Percentiles rank a stretch among this genome's conserved stretches.
Conservation (phyloP, 1,140 invertebrate genomes). For the Megalonaias nervosa region DNA sequence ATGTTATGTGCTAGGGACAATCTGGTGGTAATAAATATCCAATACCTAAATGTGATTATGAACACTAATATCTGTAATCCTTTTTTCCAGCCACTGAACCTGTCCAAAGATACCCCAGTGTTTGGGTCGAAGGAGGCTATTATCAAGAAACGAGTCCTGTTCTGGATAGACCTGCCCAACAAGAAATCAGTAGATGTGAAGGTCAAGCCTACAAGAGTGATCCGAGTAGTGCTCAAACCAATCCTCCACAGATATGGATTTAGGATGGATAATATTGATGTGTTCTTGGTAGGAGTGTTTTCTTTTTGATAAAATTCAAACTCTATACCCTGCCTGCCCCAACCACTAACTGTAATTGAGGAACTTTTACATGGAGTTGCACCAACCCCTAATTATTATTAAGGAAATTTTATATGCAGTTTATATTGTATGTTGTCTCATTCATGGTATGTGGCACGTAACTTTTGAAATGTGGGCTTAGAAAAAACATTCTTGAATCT, state of each 20-base stretch:
- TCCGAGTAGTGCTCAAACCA: slow-evolving; percentile 88
- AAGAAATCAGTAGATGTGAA: slow-evolving; percentile 89
- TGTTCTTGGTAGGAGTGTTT: slow-evolving; percentile 68
- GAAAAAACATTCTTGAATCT: background rate
- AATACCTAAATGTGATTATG: too few species aligned
- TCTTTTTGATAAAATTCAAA: slow-evolving; percentile 1
- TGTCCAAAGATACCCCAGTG: slow-evolving; percentile 79
- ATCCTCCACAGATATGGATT: slow-evolving; percentile 89
- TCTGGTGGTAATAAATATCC: too few species aligned
- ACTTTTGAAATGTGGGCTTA: background rate
- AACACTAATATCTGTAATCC: slow-evolving; percentile 1
- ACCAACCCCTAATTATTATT: too few species aligned
- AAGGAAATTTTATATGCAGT: background rate
- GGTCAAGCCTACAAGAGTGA: slow-evolving; percentile 85
- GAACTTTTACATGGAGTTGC: background rate
- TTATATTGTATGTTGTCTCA: background rate
- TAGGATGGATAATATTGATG: slow-evolving; percentile 77
- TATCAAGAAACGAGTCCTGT: slow-evolving; percentile 87
- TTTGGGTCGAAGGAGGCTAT: slow-evolving; percentile 85
- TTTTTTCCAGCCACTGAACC: slow-evolving; percentile 77
- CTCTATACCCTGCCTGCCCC: background rate
- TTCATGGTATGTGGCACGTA: background rate
- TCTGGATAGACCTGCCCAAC: slow-evolving; percentile 88
- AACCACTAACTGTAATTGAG: background rate
- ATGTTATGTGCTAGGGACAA: too few species aligned